Evolutionary conservation across 2,113 vertebrate species (phyloP), one percentile per base, ranked within the genome.

Genomic region (Ginglymostoma cirratum): DNA sequence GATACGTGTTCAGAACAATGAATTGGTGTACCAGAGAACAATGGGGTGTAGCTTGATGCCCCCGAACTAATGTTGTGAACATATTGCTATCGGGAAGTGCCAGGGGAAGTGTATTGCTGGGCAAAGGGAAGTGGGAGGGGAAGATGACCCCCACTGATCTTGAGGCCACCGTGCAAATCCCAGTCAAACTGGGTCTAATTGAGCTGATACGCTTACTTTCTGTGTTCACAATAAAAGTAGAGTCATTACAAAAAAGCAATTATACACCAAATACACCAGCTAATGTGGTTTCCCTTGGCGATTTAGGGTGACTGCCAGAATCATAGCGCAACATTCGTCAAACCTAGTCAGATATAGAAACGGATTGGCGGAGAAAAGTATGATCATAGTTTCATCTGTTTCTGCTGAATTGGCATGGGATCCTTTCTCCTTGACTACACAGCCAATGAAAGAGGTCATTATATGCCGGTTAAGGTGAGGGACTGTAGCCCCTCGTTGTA

Each of bases 391-490:
- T 72, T 95, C 69, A 76, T 94, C 92, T 52, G 94, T 72, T 69
- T 76, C 38, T 76, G 67, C 15, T 95, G 94, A 72, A 52, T 52
- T 76, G 69, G 38, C 38, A 66, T 52, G 42, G 12, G 23, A 94
- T 52, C 48, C 21, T 48, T 48, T 95, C 52, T 72, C 72, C 12
- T 48, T 23, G n/a, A 72, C 69, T 72, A 42, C 66, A 65, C 42
- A 76, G 42, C 30, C 94, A 95, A 95, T 95, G 94, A 95, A 95
- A 76, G 67, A 90, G 27, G 45, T 76, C 94, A 72, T 95, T 95
- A 48, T 95, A 27, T 45, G 45, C 70, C 30, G 12, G 69, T 69
- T 72, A 30, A 48, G 27, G 67, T 30, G 12, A 5, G 72, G 38
- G 17, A 48, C 42, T 95, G 67, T 52, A 14, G 27, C 48, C 94